A percentile compares a stretch with the other conserved stretches of the same genome.
Evolutionary conservation across 1,140 invertebrate genomes (phyloP).

Genomic region (Drosophila insularis): DNA sequence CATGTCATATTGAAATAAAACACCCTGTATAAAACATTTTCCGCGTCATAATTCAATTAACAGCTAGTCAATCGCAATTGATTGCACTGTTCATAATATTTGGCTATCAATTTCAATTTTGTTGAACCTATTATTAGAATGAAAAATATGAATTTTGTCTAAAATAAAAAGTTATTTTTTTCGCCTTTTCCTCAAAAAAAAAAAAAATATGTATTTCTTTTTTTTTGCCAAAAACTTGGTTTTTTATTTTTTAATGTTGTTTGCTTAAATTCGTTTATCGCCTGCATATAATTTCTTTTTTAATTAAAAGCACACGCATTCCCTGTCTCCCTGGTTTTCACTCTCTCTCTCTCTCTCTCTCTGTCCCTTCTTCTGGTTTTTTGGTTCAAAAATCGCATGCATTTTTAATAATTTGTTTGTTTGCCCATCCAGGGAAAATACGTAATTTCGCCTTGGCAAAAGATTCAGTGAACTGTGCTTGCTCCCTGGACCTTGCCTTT

Average conservation of each 20-base stretch:
- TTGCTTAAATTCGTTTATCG: constrained; percentile 26
- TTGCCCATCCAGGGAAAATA: constrained; percentile 66
- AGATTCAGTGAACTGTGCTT: constrained; percentile 71
- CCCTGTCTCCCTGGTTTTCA: constrained; percentile 6
- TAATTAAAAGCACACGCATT: constrained; percentile 63
- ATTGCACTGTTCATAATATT: constrained; percentile 10
- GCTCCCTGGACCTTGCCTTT: constrained; percentile 18
- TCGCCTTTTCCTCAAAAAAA: background rate
- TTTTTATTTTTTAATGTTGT: constrained; percentile 12
- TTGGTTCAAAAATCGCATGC: constrained; percentile 55
- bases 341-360: background rate
- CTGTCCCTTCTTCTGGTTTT: background rate
- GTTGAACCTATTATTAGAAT: background rate
- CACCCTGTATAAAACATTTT: background rate
- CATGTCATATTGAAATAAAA: background rate
- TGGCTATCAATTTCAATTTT: constrained; percentile 3
- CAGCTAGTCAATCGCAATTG: constrained; percentile 6
- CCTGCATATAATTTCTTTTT: constrained; percentile 51
- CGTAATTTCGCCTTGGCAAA: constrained; percentile 58
- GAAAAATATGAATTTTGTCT: background rate
- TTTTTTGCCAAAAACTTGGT: background rate
- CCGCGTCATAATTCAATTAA: background rate
- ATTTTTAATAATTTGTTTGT: constrained; percentile 79
- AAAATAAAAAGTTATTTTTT: background rate
- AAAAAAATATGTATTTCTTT: no score